These are phyloP conservation scores for Parnassius orleans DNA, from an alignment of 2,888 invertebrate species.

Conservation along the genomic window DNA sequence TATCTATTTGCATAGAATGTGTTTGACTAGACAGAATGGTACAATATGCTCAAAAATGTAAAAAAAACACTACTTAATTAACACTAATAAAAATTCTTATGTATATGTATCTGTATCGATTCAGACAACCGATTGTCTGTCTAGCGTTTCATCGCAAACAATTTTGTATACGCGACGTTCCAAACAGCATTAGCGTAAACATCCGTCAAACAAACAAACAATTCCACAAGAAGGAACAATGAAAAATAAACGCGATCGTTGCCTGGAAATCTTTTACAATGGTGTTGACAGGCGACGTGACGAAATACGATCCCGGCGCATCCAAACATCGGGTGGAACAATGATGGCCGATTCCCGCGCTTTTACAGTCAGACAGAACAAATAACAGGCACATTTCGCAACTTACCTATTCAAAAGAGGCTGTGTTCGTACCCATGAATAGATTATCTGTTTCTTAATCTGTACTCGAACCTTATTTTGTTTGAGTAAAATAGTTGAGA, in stretches of 20 bases:
- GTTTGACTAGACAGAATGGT: too few relatives aligned
- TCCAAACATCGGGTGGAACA: conserved; percentile 14
- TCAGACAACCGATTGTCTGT: neutral
- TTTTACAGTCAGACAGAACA: conserved; percentile 4
- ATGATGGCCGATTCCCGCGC: conserved; percentile 13
- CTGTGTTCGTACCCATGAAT: conserved; percentile 1
- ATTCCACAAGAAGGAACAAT: conserved; percentile 36
- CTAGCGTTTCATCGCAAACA: neutral
- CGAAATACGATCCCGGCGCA: conserved; percentile 55
- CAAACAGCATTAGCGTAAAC: conserved; percentile 12
- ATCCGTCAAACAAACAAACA: conserved; percentile 26
- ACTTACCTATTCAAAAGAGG: neutral
- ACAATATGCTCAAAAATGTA: too few relatives aligned
- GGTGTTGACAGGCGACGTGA: conserved; percentile 47
- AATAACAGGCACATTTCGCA: conserved; percentile 1
- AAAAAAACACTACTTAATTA: too few relatives aligned
- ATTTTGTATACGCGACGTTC: neutral
- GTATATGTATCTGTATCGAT: neutral
- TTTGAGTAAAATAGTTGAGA: neutral
- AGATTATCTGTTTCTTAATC: conserved; percentile 3
- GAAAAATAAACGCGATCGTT: conserved; percentile 38
- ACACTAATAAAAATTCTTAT: too few relatives aligned
- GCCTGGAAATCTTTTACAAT: conserved; percentile 51
- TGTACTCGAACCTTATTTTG: neutral
- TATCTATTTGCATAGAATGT: too few relatives aligned